Base-by-base conservation (phyloP, 2,797 vertebrate genomes). In the Crenuchus spilurus region DNA sequence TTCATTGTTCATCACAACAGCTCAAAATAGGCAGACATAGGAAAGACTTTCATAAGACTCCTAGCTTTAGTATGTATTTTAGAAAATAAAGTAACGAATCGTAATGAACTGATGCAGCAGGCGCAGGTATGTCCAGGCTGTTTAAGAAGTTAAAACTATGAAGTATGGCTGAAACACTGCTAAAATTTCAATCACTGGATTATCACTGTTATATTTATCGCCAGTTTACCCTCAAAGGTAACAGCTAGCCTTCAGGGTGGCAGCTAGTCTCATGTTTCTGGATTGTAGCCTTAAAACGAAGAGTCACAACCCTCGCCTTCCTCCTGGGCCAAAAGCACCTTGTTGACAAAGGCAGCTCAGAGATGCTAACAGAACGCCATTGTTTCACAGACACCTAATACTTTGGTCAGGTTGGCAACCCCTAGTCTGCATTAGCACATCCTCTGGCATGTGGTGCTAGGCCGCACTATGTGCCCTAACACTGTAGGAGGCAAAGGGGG, bases 341-440 rank as follows among this genome's bases (percentile, higher is more conserved):
- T 84, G 84, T 86, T 86, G 83, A 89, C 83, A 83, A 82, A 87
- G 83, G 82, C 37, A 39, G 41, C 67, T 60, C 72, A 65, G 71
- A 76, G 78, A 75, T 70, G 77, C 75, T 84, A 82, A 92, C 88
- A 92, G 85, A 86, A 88, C 82, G 67, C 83, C 87, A 88, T 92
- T 92, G 92, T 93, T 90, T 88, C 82, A 39, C 73, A 63, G 91
- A 90, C 84, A 94, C 81, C 80, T 31, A 87, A 92, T 87, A 91
- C 88, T 86, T 71, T 76, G 70, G 68, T 79, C 83, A 87, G 52
- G 67, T 72, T 85, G 83, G 89, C 89, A 90, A 79, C 80, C 69
- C 46, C 75, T 80, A 69, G 78, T 57, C 78, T 85, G 88, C 90
- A 85, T 92, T 90, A 89, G 86, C 87, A 91, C 88, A 88, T 89